phyloP scores from a whole-genome alignment of 2,113 vertebrate species.

The Calyptomena viridis region DNA sequence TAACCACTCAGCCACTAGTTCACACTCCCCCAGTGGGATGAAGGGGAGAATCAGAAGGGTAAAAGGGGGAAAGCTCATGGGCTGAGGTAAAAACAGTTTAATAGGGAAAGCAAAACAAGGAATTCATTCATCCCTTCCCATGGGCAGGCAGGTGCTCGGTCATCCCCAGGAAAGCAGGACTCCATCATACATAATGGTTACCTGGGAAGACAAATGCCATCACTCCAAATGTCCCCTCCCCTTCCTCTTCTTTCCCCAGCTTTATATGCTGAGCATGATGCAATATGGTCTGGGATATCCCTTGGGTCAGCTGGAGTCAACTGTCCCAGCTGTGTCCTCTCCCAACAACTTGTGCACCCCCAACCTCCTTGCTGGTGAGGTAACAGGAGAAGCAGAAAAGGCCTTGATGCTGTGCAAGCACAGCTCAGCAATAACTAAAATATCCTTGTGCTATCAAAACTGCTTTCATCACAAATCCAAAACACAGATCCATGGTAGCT shows the following conservation, averaged over 20 bases:
- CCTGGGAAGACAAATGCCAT: not conserved
- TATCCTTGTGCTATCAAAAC: not conserved
- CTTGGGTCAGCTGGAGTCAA: not conserved
- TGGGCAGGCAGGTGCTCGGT: not conserved
- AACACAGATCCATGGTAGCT: rapidly evolving
- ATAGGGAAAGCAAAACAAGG: not conserved
- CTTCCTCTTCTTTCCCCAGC: not conserved
- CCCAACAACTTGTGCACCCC: not conserved
- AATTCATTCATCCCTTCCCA: not conserved
- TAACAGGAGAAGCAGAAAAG: not conserved
- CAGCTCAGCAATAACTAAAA: not conserved
- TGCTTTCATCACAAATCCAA: not conserved
- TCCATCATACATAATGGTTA: not conserved
- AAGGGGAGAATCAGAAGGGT: not conserved
- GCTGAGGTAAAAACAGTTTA: not conserved
- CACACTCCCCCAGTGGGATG: no score
- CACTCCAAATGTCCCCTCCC: not conserved
- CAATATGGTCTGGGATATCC: not conserved
- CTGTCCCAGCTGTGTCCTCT: not conserved
- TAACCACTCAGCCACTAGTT: not conserved
- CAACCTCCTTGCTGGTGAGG: not conserved
- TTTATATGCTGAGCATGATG: not conserved
- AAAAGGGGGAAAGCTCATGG: not conserved
- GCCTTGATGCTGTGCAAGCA: rapidly evolving
- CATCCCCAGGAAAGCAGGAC: not conserved